These are phyloP conservation scores for Pampusana beccarii DNA, from an alignment of 2,113 vertebrate species.

Conservation along the genomic window DNA sequence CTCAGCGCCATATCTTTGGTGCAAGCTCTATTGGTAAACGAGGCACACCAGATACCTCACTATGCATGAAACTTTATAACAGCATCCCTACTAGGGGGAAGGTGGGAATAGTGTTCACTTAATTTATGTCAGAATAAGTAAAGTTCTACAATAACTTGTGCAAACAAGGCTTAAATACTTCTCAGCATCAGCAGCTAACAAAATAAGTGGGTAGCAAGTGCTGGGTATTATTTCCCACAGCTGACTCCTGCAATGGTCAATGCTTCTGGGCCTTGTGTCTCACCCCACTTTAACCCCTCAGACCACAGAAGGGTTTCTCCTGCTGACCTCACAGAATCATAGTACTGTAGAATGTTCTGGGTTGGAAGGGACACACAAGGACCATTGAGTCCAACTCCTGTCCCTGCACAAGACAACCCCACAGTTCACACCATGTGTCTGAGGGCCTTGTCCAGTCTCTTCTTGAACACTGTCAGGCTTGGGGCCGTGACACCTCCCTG, in stretches of 20 bases:
- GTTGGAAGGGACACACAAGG: no score
- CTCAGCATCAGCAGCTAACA: background rate
- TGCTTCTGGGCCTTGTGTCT: background rate
- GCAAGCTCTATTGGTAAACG: background rate
- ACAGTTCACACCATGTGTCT: no score
- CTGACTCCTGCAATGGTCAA: accelerated
- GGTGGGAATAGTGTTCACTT: background rate
- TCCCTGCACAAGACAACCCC: no score
- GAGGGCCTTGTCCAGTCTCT: no score
- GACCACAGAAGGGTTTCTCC: background rate
- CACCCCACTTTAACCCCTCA: background rate
- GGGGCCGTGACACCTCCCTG: no score
- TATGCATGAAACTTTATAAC: background rate
- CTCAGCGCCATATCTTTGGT: background rate
- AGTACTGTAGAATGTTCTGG: no score
- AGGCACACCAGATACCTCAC: background rate
- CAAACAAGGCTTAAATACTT: background rate
- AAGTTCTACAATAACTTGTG: background rate
- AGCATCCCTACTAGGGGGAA: background rate
- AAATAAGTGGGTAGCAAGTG: accelerated
- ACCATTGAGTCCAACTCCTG: no score
- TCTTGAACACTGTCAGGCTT: no score
- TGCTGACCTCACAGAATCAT: background rate
- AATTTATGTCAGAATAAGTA: background rate
- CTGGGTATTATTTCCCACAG: background rate